Base-by-base conservation (phyloP, 2,113 vertebrate genomes). In the Rhinogobius similis region DNA sequence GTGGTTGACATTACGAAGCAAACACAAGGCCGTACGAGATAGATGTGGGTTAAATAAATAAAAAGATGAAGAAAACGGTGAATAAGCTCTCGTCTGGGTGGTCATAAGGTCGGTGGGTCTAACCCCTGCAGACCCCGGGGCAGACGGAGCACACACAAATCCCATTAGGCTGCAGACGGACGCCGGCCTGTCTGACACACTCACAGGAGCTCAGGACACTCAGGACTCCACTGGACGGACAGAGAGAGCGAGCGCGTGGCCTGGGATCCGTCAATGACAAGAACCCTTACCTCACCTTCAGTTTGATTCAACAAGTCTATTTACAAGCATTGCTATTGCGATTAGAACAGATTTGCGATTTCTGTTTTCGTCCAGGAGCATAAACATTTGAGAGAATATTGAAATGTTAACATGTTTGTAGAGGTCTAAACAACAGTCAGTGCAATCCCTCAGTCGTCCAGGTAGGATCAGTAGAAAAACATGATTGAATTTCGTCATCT, bases 21-120 rank as follows among this genome's bases (percentile, higher is more conserved):
- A n/a, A 48, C 13, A 24, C 58, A 61, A 32, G 20, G 58, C 27
- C 20, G 12, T 16, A 56, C 3, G 53, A 56, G 24, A 16, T 27
- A 27, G 26, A 26, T 10, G 29, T 5, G 2, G 9, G 38, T 39
- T 39, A 39, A 39, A 39, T 11, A 10, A 29, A 29, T 29, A 36
- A 32, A 7, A 32, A 18, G 10, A 10, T 20, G 56, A 7, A 20
- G 6, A 16, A 20, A 16, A 20, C 26, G 32, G 32, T 36, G 32
- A 36, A 7, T 7, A 8, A 36, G 32, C 1, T 36, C 41, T 36
- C 41, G 67, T 62, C 41, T 67, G 90, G 86, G 86, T 82, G 82
- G 87, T 87, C 92, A 91, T 85, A 87, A 91, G 94, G 92, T 90
- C 72, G 73, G 79, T 86, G 83, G 87, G 92, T 88, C 90, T 13